phyloP scores from a whole-genome alignment of 1,140 invertebrate species.

The Propsilocerus akamusi region DNA sequence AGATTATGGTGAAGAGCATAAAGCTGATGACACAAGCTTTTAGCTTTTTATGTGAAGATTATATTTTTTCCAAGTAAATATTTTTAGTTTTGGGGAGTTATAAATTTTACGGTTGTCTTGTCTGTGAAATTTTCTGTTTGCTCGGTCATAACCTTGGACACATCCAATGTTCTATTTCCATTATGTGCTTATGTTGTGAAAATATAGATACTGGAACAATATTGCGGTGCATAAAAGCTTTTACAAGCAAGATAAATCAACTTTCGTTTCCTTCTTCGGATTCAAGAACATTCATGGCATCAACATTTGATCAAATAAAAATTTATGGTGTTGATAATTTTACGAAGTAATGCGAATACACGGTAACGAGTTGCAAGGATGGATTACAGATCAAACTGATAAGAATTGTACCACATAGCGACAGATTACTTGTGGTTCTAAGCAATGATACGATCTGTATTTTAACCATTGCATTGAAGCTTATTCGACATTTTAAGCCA shows the following conservation, averaged over 20 bases:
- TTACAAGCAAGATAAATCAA: conserved; percentile 31
- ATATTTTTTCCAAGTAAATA: too few species aligned
- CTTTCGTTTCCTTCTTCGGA: conserved; percentile 38
- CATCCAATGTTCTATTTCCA: too few species aligned
- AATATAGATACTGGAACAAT: conserved; percentile 20
- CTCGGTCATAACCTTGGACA: too few species aligned
- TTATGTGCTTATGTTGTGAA: too few species aligned
- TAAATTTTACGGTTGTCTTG: too few species aligned
- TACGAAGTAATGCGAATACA: conserved; percentile 29
- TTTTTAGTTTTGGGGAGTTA: too few species aligned
- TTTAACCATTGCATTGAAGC: conserved; percentile 28
- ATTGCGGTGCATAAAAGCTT: conserved; percentile 26
- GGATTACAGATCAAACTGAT: conserved; percentile 40
- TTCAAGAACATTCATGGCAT: conserved; percentile 33
- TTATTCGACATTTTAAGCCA: conserved; percentile 17
- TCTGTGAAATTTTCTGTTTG: too few species aligned
- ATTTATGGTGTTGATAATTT: conserved; percentile 38
- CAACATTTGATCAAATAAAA: conserved; percentile 37
- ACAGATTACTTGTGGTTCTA: conserved; percentile 39
- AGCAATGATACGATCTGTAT: conserved; percentile 45
- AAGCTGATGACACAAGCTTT: too few species aligned
- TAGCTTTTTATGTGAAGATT: too few species aligned
- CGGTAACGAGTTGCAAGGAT: conserved; percentile 31
- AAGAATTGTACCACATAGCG: conserved; percentile 32
- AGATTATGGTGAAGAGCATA: too few species aligned